phyloP scores from a whole-genome alignment of 2,797 vertebrate genomes.

The Furcifer pardalis region DNA sequence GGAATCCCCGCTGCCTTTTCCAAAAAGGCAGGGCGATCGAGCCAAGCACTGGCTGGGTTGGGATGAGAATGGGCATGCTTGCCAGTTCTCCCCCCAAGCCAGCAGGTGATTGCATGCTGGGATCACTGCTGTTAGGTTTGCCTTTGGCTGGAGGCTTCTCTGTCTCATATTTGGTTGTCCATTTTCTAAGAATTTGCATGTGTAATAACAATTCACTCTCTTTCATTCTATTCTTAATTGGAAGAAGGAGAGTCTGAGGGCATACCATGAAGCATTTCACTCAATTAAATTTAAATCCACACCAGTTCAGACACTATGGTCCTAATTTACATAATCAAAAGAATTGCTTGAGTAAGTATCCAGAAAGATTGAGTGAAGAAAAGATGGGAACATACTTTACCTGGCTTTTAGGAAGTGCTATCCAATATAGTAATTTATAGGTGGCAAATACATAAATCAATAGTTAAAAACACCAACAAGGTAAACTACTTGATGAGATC shows the following conservation, averaged over 20 bases:
- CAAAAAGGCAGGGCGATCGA: too few species aligned
- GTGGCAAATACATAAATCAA: slow-evolving; percentile 55
- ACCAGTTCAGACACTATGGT: slow-evolving; percentile 42
- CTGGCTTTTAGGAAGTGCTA: slow-evolving; percentile 61
- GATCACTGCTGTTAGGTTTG: too few species aligned
- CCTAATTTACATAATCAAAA: slow-evolving; percentile 46
- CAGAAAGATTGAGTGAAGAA: slow-evolving; percentile 51
- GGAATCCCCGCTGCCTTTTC: too few species aligned
- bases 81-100: too few species aligned
- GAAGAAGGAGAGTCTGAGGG: not conserved
- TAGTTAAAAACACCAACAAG: slow-evolving; percentile 48
- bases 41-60: too few species aligned
- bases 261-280: slow-evolving; percentile 25
- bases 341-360: slow-evolving; percentile 51
- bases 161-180: too few species aligned
- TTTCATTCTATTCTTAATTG: not conserved
- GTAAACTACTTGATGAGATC: slow-evolving; percentile 41
- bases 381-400: slow-evolving; percentile 56
- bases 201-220: not conserved
- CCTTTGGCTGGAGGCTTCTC: too few species aligned
- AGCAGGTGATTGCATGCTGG: too few species aligned
- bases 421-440: slow-evolving; percentile 39
- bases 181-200: too few species aligned
- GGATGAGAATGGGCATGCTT: too few species aligned
- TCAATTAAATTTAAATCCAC: slow-evolving; percentile 48